These are phyloP conservation scores for Melanerpes aurifrons DNA, from an alignment of 2,113 vertebrate species.

Conservation along the genomic window DNA sequence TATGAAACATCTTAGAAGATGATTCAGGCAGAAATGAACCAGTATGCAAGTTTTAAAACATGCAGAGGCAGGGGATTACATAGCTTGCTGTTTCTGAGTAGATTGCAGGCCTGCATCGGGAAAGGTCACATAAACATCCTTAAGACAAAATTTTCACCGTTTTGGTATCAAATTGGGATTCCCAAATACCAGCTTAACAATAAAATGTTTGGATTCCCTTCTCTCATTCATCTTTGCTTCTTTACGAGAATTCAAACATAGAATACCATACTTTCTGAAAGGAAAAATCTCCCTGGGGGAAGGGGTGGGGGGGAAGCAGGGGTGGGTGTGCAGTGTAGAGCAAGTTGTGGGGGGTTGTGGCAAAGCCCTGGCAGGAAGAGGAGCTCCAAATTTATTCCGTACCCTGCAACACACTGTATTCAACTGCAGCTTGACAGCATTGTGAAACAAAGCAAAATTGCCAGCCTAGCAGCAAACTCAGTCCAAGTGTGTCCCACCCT, in stretches of 20 bases:
- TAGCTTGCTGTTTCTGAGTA: background rate
- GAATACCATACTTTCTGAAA: background rate
- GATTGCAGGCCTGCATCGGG: background rate
- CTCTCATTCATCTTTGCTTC: fast-evolving
- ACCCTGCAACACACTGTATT: background rate
- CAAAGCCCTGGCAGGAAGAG: background rate
- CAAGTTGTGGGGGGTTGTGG: background rate
- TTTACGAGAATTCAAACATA: background rate
- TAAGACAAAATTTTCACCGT: background rate
- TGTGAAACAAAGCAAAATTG: fast-evolving
- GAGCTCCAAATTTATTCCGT: background rate
- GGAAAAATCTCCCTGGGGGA: background rate
- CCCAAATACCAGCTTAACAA: background rate
- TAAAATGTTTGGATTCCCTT: background rate
- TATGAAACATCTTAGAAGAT: background rate
- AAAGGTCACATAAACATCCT: background rate
- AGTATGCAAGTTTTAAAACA: background rate
- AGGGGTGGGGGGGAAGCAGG: too few relatives aligned
- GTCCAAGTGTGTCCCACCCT: fast-evolving
- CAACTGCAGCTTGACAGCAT: background rate
- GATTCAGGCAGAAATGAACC: background rate
- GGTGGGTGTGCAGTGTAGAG: fast-evolving
- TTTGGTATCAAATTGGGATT: background rate
- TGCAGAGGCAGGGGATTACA: background rate
- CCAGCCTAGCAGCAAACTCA: background rate